A percentile compares a stretch with the other conserved stretches of the same genome.
These are phyloP conservation scores for Tragelaphus scriptus DNA, from an alignment of 2,113 vertebrate genomes.

Conservation along the genomic window DNA sequence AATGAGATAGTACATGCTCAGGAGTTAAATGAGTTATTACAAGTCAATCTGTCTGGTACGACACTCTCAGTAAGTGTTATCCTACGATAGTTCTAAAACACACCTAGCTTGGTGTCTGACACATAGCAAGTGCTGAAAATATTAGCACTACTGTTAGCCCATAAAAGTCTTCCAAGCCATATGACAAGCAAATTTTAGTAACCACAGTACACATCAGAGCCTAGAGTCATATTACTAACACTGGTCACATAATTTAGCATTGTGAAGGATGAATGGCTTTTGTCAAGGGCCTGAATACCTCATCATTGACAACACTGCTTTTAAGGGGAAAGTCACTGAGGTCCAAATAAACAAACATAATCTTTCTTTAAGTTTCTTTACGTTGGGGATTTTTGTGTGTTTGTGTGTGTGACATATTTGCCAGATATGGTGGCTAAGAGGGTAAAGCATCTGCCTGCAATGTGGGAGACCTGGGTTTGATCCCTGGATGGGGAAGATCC, in stretches of 20 bases:
- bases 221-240: not conserved
- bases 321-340: not conserved
- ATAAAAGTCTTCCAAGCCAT: not conserved
- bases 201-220: not conserved
- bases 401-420: not conserved
- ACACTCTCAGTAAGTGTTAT: not conserved
- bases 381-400: not conserved
- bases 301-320: not conserved
- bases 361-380: not conserved
- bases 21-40: not conserved
- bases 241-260: not conserved
- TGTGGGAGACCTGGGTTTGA: not conserved
- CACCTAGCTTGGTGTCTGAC: not conserved
- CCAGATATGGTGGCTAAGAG: not conserved
- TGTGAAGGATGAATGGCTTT: not conserved
- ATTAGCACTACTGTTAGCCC: not conserved
- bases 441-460: not conserved
- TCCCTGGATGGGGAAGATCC: not conserved
- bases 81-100: not conserved
- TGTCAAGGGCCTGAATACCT: not conserved
- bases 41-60: not conserved
- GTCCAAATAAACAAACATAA: not conserved
- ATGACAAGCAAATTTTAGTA: not conserved
- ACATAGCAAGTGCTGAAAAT: not conserved
- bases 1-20: not conserved